These are phyloP conservation scores for Rhabdomys dilectus DNA, from an alignment of 2,113 vertebrate genomes.

Conservation along the genomic window DNA sequence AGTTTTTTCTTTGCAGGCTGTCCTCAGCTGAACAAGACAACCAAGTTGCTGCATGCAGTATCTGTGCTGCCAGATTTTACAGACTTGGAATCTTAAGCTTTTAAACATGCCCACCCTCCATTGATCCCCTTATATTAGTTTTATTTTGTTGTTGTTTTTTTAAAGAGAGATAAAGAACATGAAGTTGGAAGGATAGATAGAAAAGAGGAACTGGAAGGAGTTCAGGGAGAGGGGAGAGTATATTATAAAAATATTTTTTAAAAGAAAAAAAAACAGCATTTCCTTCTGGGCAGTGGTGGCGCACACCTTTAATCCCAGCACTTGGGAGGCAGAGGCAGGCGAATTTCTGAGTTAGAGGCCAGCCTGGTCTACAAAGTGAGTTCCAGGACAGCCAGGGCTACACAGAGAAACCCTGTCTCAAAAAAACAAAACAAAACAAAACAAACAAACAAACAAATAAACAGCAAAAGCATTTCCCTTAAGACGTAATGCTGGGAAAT, in stretches of 20 bases:
- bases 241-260: neutral
- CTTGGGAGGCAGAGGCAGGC: too few species aligned
- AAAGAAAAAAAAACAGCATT: neutral
- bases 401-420: too few species aligned
- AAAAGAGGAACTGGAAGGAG: neutral
- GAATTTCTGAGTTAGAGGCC: too few species aligned
- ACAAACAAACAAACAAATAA: too few species aligned
- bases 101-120: neutral
- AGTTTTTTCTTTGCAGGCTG: neutral
- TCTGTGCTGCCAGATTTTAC: neutral
- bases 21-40: neutral
- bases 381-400: too few species aligned
- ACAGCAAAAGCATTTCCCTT: neutral
- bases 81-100: neutral
- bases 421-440: too few species aligned
- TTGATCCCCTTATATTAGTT: neutral
- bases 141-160: neutral
- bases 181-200: neutral
- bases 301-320: too few species aligned
- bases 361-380: too few species aligned
- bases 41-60: neutral
- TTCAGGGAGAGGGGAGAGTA: neutral
- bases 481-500: neutral
- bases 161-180: neutral
- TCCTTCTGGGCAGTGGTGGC: neutral